phyloP scores from a whole-genome alignment of 2,797 vertebrate species.

The Argentina silus region DNA sequence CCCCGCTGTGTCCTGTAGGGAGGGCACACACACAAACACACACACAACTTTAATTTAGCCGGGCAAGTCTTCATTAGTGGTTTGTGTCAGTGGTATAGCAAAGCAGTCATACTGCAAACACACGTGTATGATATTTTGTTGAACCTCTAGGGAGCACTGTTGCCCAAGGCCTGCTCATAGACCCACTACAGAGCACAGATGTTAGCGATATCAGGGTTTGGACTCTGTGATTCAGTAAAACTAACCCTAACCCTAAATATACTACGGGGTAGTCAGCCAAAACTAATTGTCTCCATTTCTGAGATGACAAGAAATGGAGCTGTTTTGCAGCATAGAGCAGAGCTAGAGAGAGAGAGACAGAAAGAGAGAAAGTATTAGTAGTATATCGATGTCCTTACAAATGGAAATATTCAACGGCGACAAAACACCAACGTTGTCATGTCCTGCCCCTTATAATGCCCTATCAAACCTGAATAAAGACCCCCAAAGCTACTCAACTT shows the following conservation, averaged over 20 bases:
- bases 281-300: conserved; percentile 43
- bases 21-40: not conserved
- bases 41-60: conserved; percentile 26
- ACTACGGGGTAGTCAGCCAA: conserved; percentile 20
- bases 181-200: no score
- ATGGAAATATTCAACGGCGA: not conserved
- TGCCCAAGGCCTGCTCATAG: not conserved
- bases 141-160: conserved; percentile 54
- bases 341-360: not conserved
- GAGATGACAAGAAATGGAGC: conserved; percentile 13
- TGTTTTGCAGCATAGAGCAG: not conserved
- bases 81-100: not conserved
- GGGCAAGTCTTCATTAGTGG: not conserved
- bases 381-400: not conserved
- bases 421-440: not conserved
- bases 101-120: not conserved
- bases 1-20: conserved; percentile 87
- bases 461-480: not conserved
- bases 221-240: not conserved
- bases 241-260: not conserved
- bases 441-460: not conserved
- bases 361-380: not conserved
- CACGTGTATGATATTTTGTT: not conserved
- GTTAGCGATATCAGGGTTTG: no score
- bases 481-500: not conserved